Conservation (phyloP, 2,797 vertebrate genomes). For the Enteromius radiatus region DNA sequence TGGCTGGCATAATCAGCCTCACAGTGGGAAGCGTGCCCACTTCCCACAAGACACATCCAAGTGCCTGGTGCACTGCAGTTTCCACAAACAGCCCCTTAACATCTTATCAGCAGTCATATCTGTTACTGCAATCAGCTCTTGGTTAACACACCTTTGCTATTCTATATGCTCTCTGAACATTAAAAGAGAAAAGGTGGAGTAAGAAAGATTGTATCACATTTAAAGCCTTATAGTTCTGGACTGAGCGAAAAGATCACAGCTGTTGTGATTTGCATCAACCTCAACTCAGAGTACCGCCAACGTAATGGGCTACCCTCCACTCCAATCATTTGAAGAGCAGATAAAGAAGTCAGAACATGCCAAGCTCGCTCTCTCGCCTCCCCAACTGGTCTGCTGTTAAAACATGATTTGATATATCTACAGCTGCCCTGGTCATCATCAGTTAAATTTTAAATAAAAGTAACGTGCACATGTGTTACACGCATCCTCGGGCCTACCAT, state of each 20-base stretch:
- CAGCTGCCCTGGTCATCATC: slow-evolving; percentile 5
- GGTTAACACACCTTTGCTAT: slow-evolving; percentile 36
- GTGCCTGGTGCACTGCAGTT: slow-evolving; percentile 20
- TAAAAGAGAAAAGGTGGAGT: slow-evolving; percentile 35
- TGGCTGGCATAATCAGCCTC: slow-evolving; percentile 55
- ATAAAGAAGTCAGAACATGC: slow-evolving; percentile 50
- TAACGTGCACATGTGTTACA: slow-evolving; percentile 24
- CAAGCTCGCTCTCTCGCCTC: slow-evolving; percentile 31
- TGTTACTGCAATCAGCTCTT: slow-evolving; percentile 35
- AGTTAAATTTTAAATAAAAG: slow-evolving; percentile 11
- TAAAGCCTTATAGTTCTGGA: slow-evolving; percentile 22
- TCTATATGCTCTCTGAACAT: slow-evolving; percentile 23
- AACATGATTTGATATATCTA: slow-evolving; percentile 33
- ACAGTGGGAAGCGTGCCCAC: slow-evolving; percentile 48
- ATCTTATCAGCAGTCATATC: slow-evolving; percentile 39
- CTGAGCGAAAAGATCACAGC: slow-evolving; percentile 50
- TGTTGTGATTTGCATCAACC: slow-evolving; percentile 53
- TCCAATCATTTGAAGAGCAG: slow-evolving; percentile 63
- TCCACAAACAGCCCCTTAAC: slow-evolving; percentile 16
- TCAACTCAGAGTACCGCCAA: slow-evolving; percentile 56
- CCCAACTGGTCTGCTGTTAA: slow-evolving; percentile 6
- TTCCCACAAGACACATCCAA: slow-evolving; percentile 39
- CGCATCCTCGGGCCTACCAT: slow-evolving; percentile 20
- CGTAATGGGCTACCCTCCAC: slow-evolving; percentile 52
- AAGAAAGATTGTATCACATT: slow-evolving; percentile 46